Base-by-base conservation (phyloP, 2,888 invertebrate species). In the Synergus laeviventris region DNA sequence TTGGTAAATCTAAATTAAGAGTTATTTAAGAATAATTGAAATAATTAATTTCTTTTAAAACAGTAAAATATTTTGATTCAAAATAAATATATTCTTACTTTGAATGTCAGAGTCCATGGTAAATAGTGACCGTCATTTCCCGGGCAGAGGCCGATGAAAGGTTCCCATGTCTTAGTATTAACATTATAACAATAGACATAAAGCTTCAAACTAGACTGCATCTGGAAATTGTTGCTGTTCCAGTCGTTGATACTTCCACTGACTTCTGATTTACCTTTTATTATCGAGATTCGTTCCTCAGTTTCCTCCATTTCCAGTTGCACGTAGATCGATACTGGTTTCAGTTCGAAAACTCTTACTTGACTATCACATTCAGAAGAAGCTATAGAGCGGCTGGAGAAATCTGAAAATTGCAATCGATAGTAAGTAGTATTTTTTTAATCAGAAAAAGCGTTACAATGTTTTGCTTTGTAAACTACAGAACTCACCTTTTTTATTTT, bases 101-200 rank as follows among this genome's bases (percentile, higher is more conserved):
- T 95, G 74, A 95, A 92, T 24, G 93, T 91, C 18, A 96, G 90
- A 86, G 95, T 95, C 95, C 95, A 96, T 0, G 96, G 95, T 76
- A 94, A 92, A 87, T 94, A 95, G 81, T 94, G 94, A 45, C 93
- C 92, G 45, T 70, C 31, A 70, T 70, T 70, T 60, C 93, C 92
- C 0, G 94, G 93, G 0, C 94, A 93, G 0, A 96, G 96, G 84
- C 97, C 97, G 1, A 97, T 89, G 1, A 97, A 89, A 0, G 97
- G 97, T 87, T 98, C 97, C 97, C 97, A 98, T 11, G 93, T 93
- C 73, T 93, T 93, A 73, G 94, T 91, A 62, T 93, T 92, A 84
- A 95, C 94, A 89, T 96, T 96, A 90, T 94, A 96, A 87, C 94
- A 95, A 38, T 93, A 92, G 4, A 92, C 91, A 83, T 93, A 92